Base-by-base conservation (phyloP, 2,797 vertebrate species). In the Sebastes aleutianus region DNA sequence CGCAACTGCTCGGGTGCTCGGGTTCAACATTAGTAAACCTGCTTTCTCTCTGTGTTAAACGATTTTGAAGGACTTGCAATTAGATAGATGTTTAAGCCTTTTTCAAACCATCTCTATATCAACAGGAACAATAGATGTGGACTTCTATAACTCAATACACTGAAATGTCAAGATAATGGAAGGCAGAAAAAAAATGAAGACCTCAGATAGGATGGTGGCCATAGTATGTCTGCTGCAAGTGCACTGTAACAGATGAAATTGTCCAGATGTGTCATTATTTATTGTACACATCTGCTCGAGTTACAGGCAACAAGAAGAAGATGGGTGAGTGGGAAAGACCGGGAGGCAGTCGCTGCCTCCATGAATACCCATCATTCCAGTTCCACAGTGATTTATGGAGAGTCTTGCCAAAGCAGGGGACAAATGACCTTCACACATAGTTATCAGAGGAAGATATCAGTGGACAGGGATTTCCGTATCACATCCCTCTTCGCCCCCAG, bases 341-440 rank as follows among this genome's bases (percentile, higher is more conserved):
- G 57, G 74, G 78, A 84, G 93, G 92, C 89, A 85, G 80, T 36
- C 81, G 86, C 83, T 92, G 90, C 91, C 90, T 88, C 85, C 22
- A 70, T 82, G 90, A 94, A 95, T 94, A 92, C 92, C 92, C 94
- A 95, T 95, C 94, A 93, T 88, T 84, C 83, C 93, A 92, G 90
- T 94, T 94, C 92, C 83, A 82, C 85, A 75, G 89, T 96, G 95
- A 95, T 95, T 95, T 95, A 95, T 92, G 84, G 90, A 88, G 87
- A 88, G 83, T 83, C 84, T 79, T 78, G 80, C 91, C 85, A 80
- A 90, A 88, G 77, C 83, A 79, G 91, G 88, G 91, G 86, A 92
- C 89, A 91, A 93, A 94, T 91, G 94, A 95, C 95, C 95, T 96
- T 95, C 93, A 94, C 94, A 93, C 89, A 81, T 86, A 86, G 88